phyloP scores from a whole-genome alignment of 2,888 invertebrate genomes.

The Ferdinandea cuprea region DNA sequence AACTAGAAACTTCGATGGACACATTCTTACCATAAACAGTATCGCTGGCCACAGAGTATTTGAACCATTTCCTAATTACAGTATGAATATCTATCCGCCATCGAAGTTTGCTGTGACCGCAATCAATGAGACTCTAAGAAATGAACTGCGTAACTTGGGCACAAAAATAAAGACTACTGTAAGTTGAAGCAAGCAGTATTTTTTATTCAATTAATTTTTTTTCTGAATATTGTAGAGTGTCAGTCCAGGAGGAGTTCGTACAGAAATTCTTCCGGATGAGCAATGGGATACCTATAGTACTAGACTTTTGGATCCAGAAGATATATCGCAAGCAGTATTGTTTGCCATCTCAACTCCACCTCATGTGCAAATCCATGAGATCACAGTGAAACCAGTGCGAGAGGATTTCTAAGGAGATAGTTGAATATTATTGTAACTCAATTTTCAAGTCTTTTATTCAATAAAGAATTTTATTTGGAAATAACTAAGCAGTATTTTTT shows the following conservation, averaged over 20 bases:
- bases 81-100: slow-evolving; percentile 75
- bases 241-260: slow-evolving; percentile 48
- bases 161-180: slow-evolving; percentile 77
- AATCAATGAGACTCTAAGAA: slow-evolving; percentile 74
- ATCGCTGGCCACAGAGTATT: slow-evolving; percentile 75
- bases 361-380: slow-evolving; percentile 57
- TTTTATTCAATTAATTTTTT: too few relatives aligned
- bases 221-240: slow-evolving; percentile 38
- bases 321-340: slow-evolving; percentile 43
- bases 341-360: slow-evolving; percentile 55
- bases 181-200: slow-evolving; percentile 43
- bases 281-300: slow-evolving; percentile 76
- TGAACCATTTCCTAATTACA: background rate
- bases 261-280: slow-evolving; percentile 57
- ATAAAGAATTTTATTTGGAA: too few relatives aligned
- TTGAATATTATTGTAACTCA: too few relatives aligned
- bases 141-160: slow-evolving; percentile 74
- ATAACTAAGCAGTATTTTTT: too few relatives aligned
- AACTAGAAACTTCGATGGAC: slow-evolving; percentile 81
- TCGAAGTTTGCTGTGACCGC: slow-evolving; percentile 76
- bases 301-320: slow-evolving; percentile 25
- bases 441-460: too few relatives aligned
- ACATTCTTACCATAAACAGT: slow-evolving; percentile 82
- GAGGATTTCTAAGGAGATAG: slow-evolving; percentile 10
- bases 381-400: slow-evolving; percentile 35